Evolutionary conservation across 2,113 vertebrate species (phyloP), one percentile per base, ranked within the genome.

Genomic region (Vanacampus margaritifer): DNA sequence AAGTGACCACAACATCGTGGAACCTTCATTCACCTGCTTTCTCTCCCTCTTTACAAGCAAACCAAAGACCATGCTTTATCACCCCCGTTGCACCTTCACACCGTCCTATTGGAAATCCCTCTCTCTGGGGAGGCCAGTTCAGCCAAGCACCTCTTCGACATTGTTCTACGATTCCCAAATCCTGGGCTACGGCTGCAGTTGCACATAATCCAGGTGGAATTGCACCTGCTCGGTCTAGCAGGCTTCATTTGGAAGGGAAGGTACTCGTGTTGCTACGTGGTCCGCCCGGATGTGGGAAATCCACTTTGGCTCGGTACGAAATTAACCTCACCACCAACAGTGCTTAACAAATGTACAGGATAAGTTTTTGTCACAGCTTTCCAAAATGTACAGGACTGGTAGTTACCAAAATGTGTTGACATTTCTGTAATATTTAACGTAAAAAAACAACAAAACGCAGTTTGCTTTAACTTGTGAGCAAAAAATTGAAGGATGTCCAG

Each of bases 281-380:
- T 4, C 93, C 95, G 78, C 96, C 97, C 0, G 97, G 97, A 87
- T 97, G 95, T 74, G 97, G 97, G 78, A 99, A 99, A 91, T 93
- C 95, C 17, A 94, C 95, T 68, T 80, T 98, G 86, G 96, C 95
- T 86, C 94, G 94, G 97, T 98, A 93, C 72, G 65, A 43, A 37
- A 59, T 21, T 37, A 69, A n/a, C 11, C 5, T 48, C 48, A 26
- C 48, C 43, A 4, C 36, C 14, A 63, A 35, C 9, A 54, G 23
- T 5, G 17, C 14, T 51, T 23, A 12, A 57, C 48, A 51, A n/a
- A 10, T 23, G 21, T 9, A 51, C n/a, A n/a, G 8, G 21, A 23
- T 5, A 51, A 12, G 48, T 50, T 21, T 48, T 5, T 48, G 45
- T 6, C 45, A 48, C 45, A 19, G 16, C 9, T 23, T 2, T 19